Evolutionary conservation across 2,113 vertebrate species (phyloP), one percentile per base, ranked within the genome.

Genomic region (Anarhynchus alexandrinus): DNA sequence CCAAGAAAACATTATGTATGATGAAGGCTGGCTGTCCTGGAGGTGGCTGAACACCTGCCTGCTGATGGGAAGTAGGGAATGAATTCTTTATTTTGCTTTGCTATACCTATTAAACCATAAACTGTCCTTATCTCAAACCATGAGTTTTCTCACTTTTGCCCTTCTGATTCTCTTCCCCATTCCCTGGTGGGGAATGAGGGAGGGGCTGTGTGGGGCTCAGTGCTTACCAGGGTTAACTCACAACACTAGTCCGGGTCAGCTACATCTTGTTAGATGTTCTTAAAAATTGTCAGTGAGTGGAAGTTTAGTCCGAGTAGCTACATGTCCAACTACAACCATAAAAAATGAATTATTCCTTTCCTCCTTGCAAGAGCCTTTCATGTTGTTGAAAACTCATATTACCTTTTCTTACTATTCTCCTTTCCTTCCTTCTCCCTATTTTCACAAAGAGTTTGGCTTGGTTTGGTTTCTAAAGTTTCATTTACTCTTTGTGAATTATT

Each of bases 121-220:
- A 65, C 18, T 29, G 27, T 29, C 36, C 27, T 65, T 58, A 58
- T 23, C n/a, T 70, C 21, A 70, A 83, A 40, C n/a, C 15, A 18
- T 22, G 6, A 36, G 17, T 55, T 74, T 74, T 57, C 49, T 42
- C 14, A 36, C 11, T 51, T 45, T 65, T 71, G 5, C 42, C 23
- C 12, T 57, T 77, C 42, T 1, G 1, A 70, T 70, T 78, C 16
- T 70, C 11, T 49, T 78, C 34, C 27, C 29, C 25, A 6, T 69
- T 17, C 32, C 9, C n/a, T 29, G 11, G 14, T 61, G 5, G 10
- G 2, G 6, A 45, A 23, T 15, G 6, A 66, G 16, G 1, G 8
- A 82, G 1, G 1, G 23, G 7, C 8, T 57, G 4, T 36, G 14
- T 59, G 59, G 38, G 17, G 25, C 27, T 74, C 29, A 51, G 27